Percentiles rank a stretch among this genome's conserved stretches.
phyloP scores from a whole-genome alignment of 1,140 invertebrate species.

The Orussus abietinus region DNA sequence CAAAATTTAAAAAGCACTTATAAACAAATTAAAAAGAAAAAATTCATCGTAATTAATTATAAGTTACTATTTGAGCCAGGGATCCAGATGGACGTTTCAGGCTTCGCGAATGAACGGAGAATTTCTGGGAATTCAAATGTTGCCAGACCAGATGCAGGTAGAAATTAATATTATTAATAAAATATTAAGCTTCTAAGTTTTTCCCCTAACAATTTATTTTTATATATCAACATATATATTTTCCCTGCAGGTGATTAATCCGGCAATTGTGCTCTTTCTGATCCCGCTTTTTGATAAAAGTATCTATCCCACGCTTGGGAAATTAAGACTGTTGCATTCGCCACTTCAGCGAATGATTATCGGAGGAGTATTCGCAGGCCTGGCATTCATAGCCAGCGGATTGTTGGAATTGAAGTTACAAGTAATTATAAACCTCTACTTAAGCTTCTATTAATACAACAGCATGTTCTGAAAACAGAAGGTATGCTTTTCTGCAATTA shows the following conservation, averaged over 20 bases:
- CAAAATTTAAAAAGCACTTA: too few species aligned
- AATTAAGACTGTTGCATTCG: slow-evolving; percentile 44
- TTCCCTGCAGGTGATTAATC: slow-evolving; percentile 56
- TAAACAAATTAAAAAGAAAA: background rate
- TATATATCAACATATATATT: background rate
- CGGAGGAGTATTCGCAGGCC: slow-evolving; percentile 63
- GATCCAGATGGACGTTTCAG: slow-evolving; percentile 74
- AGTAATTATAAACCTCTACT: slow-evolving; percentile 8
- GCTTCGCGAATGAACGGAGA: slow-evolving; percentile 64
- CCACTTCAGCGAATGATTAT: slow-evolving; percentile 64
- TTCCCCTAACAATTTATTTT: background rate
- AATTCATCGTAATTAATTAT: slow-evolving; percentile 5
- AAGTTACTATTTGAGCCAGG: slow-evolving; percentile 47
- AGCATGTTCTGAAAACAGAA: background rate
- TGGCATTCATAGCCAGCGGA: slow-evolving; percentile 55
- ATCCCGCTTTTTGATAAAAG: slow-evolving; percentile 65
- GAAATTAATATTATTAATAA: background rate
- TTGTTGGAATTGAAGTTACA: slow-evolving; percentile 20
- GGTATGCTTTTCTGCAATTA: too few species aligned
- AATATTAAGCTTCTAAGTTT: background rate
- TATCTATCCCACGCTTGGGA: slow-evolving; percentile 52
- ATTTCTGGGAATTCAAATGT: slow-evolving; percentile 53
- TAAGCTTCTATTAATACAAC: background rate
- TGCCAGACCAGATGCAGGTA: slow-evolving; percentile 68
- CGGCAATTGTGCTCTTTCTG: slow-evolving; percentile 64